These are phyloP conservation scores for Diplodus sargus DNA, from an alignment of 2,797 vertebrate species.

Conservation along the genomic window DNA sequence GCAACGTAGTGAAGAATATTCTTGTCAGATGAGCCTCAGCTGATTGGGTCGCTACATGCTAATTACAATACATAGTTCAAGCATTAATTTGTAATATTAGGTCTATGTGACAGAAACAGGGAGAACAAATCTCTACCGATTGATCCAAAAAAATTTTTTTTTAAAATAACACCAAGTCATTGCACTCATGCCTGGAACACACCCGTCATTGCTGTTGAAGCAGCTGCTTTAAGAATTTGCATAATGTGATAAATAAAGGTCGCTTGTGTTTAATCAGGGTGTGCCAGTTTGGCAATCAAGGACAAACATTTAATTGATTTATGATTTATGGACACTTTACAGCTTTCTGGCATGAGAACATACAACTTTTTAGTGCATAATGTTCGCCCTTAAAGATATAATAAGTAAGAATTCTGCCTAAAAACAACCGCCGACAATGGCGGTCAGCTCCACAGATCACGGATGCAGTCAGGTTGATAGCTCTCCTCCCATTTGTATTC, in stretches of 20 bases:
- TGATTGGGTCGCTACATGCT: no score
- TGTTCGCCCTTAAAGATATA: background rate
- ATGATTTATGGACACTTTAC: no score
- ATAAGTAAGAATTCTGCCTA: no score
- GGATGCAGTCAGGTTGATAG: no score
- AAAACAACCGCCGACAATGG: no score
- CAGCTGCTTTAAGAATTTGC: conserved; percentile 35
- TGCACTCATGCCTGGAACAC: background rate
- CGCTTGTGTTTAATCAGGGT: conserved; percentile 36
- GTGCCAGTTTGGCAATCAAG: conserved; percentile 11
- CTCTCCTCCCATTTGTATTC: no score
- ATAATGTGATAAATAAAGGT: conserved; percentile 25
- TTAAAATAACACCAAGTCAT: background rate
- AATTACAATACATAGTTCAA: background rate
- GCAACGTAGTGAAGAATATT: background rate
- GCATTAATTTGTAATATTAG: background rate
- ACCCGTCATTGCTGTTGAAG: conserved; percentile 8
- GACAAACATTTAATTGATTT: no score
- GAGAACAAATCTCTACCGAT: conserved; percentile 17
- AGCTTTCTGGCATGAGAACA: background rate
- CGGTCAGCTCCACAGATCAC: no score
- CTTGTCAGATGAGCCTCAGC: background rate
- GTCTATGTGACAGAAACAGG: background rate
- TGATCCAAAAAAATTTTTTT: background rate
- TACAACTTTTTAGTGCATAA: background rate